Conservation (phyloP, 2,113 vertebrate genomes). For the Desmodus rotundus region DNA sequence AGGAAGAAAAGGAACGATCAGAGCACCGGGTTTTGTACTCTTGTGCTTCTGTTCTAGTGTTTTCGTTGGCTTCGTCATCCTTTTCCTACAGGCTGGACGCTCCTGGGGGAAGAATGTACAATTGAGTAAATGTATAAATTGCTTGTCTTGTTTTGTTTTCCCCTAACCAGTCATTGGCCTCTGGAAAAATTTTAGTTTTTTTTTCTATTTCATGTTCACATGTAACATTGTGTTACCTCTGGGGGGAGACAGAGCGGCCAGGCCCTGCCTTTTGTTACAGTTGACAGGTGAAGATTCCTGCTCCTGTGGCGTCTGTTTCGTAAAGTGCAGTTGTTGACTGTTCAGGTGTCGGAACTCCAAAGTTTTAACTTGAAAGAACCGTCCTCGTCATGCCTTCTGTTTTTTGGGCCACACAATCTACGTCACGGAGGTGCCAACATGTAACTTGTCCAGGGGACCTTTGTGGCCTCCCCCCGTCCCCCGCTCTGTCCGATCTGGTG, state of each 20-base stretch:
- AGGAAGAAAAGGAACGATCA: constrained; percentile 60
- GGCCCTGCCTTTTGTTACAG: not conserved
- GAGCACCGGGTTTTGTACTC: constrained; percentile 20
- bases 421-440: constrained; percentile 75
- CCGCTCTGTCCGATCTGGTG: not conserved
- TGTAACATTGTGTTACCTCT: constrained; percentile 48
- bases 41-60: not conserved
- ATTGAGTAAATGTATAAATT: constrained; percentile 49
- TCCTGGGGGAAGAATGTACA: constrained; percentile 51
- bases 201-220: constrained; percentile 43
- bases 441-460: not conserved
- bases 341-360: constrained; percentile 71
- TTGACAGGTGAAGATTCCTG: no score
- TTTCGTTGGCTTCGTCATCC: not conserved
- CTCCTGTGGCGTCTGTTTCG: not conserved
- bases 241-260: not conserved
- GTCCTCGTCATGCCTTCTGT: constrained; percentile 21
- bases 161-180: constrained; percentile 60
- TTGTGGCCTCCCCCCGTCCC: not conserved
- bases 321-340: not conserved
- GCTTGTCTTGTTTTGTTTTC: constrained; percentile 52
- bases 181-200: constrained; percentile 53
- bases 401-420: constrained; percentile 70
- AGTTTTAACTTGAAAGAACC: constrained; percentile 57
- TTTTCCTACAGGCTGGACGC: constrained; percentile 50